Evolutionary conservation across 2,888 invertebrate genomes (phyloP), one percentile per base, ranked within the genome.

Genomic region (Slavum lentiscoides): DNA sequence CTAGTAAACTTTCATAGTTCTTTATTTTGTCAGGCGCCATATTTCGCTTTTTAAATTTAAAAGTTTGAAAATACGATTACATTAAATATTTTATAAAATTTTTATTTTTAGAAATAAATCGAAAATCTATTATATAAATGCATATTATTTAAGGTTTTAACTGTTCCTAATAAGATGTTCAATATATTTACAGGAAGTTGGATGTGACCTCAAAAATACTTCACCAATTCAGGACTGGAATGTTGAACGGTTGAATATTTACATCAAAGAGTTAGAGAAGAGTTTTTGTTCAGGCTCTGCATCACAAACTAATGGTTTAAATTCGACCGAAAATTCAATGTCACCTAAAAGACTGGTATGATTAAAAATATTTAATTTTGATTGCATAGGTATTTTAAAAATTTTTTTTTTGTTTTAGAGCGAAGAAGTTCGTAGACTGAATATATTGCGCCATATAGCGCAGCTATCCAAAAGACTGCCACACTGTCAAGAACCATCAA

Each of bases 381-480:
- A 59, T 37, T 8, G 15, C 11, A 13, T 17, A 61, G 17, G 37
- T 19, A 30, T n/a, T 23, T 49, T 39, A 37, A 37, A 30, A n/a
- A 11, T 37, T 8, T 23, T 43, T 67, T 67, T 58, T 1, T 62
- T 70, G 39, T 64, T 55, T 80, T 49, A 49, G 70, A 80, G 39
- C 55, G 77, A 72, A 64, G 77, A 80, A 80, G 77, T 80, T 80
- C 4, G 70, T 80, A 80, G 77, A 80, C 77, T 80, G 77, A 80
- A 80, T 70, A 70, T 80, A 70, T 70, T 80, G 77, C 77, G 77
- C 70, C 77, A 80, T 23, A 70, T 80, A 70, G 77, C 77, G 77
- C 77, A 80, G 64, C 55, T 80, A 70, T 80, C 77, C 70, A 80
- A 80, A 80, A 80, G 77, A 80, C 77, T 80, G 77, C 77, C 77